These are phyloP conservation scores for Monomorium pharaonis DNA, from an alignment of 1,140 invertebrate genomes.

Conservation along the genomic window DNA sequence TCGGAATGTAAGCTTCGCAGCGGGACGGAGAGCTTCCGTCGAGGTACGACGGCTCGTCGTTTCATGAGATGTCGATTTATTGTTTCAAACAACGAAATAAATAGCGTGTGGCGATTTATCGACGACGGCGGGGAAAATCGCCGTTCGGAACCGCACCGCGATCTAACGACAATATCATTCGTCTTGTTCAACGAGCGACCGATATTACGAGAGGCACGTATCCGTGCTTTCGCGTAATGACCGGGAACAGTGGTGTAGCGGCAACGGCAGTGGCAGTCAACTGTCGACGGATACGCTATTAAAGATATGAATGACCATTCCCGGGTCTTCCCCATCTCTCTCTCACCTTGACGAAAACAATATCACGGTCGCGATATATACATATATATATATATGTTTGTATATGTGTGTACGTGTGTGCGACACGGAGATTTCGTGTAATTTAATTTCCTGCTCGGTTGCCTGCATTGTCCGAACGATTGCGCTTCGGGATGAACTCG, in stretches of 20 bases:
- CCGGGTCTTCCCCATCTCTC: slow-evolving; percentile 1
- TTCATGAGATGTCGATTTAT: neutral
- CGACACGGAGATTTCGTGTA: slow-evolving; percentile 44
- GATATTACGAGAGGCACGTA: slow-evolving; percentile 27
- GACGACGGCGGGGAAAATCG: neutral
- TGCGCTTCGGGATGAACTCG: slow-evolving; percentile 70
- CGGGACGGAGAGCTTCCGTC: neutral
- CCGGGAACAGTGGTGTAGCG: neutral
- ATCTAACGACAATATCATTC: slow-evolving; percentile 28
- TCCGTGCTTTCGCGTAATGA: slow-evolving; percentile 26
- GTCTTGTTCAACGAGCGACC: slow-evolving; percentile 29
- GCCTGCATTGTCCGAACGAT: slow-evolving; percentile 58
- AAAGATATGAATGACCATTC: slow-evolving; percentile 3
- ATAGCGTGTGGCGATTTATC: slow-evolving; percentile 6
- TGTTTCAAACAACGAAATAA: neutral
- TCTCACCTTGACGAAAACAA: slow-evolving; percentile 48
- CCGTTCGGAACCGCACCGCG: neutral
- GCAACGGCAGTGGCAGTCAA: neutral
- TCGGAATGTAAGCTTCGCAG: neutral
- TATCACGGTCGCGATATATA: slow-evolving; percentile 26
- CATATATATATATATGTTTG: neutral
- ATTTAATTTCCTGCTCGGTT: slow-evolving; percentile 67
- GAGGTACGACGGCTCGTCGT: too few relatives aligned
- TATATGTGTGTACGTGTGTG: neutral
- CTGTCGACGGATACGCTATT: neutral